Conservation (phyloP, 2,797 vertebrate species). For the Ptychobarbus kaznakovi region DNA sequence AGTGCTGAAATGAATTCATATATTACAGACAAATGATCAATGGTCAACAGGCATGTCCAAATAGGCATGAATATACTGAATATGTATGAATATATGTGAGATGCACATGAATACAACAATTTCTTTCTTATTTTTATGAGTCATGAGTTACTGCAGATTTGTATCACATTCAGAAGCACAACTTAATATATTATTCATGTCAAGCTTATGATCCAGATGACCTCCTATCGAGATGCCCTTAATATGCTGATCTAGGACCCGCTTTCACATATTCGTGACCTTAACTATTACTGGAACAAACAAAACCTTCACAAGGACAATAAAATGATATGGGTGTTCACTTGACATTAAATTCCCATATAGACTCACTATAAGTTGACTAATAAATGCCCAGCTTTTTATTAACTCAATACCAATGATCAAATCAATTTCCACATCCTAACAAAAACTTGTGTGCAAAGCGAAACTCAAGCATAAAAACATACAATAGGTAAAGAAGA, state of each 20-base stretch:
- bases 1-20: constrained; percentile 22
- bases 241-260: constrained; percentile 29
- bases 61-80: constrained; percentile 31
- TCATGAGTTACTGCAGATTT: constrained; percentile 30
- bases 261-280: constrained; percentile 5
- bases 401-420: background rate
- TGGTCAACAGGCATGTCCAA: constrained; percentile 57
- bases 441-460: no score
- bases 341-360: background rate
- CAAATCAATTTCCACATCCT: background rate
- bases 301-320: background rate
- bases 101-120: constrained; percentile 64
- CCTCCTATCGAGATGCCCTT: constrained; percentile 36
- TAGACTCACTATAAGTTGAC: background rate
- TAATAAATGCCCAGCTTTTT: background rate
- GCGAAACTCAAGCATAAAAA: background rate
- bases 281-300: constrained; percentile 32
- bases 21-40: constrained; percentile 28
- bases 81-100: background rate
- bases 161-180: constrained; percentile 3
- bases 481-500: background rate
- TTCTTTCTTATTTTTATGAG: constrained; percentile 21
- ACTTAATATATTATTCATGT: constrained; percentile 36
- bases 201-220: constrained; percentile 39
- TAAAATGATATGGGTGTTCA: background rate